Percentiles rank a stretch among this genome's conserved stretches.
phyloP scores from a whole-genome alignment of 2,797 vertebrate genomes.

The Enteromius fasciolatus region DNA sequence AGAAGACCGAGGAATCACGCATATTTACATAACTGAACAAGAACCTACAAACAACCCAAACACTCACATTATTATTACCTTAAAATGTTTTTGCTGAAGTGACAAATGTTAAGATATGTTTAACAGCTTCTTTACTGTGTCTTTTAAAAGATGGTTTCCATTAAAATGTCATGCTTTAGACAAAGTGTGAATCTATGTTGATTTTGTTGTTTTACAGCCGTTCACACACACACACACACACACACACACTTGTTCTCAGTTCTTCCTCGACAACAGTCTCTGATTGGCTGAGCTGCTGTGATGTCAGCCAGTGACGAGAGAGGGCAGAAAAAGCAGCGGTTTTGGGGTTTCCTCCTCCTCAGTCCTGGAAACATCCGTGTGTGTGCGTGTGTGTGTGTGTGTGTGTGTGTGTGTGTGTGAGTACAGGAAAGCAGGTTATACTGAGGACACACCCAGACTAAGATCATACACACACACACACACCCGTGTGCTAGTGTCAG shows the following conservation, averaged over 20 bases:
- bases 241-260: neutral
- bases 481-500: neutral
- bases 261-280: conserved; percentile 62
- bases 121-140: neutral
- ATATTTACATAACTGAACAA: neutral
- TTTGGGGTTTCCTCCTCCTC: conserved; percentile 43
- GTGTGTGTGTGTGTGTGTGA: conserved; percentile 17
- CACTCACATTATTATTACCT: neutral
- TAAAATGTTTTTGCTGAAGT: neutral
- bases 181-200: neutral
- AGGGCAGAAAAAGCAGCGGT: neutral
- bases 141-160: neutral
- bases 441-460: conserved; percentile 3
- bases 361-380: neutral
- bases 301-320: conserved; percentile 46
- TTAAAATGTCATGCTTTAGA: neutral
- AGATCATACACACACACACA: neutral
- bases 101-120: neutral
- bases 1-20: neutral
- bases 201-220: neutral
- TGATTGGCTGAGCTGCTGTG: conserved; percentile 53
- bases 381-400: conserved; percentile 12
- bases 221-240: neutral
- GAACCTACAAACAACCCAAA: neutral
- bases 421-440: conserved; percentile 8